A percentile compares a stretch with the other conserved stretches of the same genome.
Evolutionary conservation across 2,113 vertebrate genomes (phyloP).

Genomic region (Psilopogon haemacephalus): DNA sequence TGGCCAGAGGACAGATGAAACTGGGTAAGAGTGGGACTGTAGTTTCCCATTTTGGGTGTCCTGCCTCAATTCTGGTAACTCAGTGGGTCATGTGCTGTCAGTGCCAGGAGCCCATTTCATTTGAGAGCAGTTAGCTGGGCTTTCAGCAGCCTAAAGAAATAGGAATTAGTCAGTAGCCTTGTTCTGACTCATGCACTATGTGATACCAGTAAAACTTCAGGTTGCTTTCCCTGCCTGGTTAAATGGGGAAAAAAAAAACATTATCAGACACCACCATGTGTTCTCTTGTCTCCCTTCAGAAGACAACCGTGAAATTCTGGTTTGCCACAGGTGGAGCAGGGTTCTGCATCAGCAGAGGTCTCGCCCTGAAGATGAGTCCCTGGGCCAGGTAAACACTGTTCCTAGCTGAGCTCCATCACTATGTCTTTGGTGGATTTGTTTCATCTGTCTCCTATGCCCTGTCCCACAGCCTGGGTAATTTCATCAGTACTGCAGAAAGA

Average conservation of each 20-base stretch:
- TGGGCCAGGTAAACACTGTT: slow-evolving; percentile 89
- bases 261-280: background rate
- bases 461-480: slow-evolving; percentile 87
- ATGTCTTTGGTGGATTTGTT: background rate
- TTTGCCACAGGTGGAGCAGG: slow-evolving; percentile 97
- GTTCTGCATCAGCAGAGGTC: slow-evolving; percentile 95
- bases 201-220: background rate
- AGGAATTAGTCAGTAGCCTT: background rate
- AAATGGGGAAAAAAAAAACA: background rate
- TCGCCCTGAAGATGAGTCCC: slow-evolving; percentile 98
- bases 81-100: background rate
- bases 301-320: slow-evolving; percentile 94
- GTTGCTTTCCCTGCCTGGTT: background rate
- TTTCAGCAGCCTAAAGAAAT: background rate
- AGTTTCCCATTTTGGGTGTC: background rate
- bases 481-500: slow-evolving; percentile 95
- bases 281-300: slow-evolving; percentile 30
- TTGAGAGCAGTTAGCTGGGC: background rate
- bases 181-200: background rate
- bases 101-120: background rate
- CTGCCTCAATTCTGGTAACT: background rate
- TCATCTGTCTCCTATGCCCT: background rate
- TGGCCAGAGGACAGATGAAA: background rate
- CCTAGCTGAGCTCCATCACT: background rate
- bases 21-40: background rate